These are phyloP conservation scores for Steromphala cineraria DNA, from an alignment of 2,888 invertebrate genomes.

Conservation along the genomic window DNA sequence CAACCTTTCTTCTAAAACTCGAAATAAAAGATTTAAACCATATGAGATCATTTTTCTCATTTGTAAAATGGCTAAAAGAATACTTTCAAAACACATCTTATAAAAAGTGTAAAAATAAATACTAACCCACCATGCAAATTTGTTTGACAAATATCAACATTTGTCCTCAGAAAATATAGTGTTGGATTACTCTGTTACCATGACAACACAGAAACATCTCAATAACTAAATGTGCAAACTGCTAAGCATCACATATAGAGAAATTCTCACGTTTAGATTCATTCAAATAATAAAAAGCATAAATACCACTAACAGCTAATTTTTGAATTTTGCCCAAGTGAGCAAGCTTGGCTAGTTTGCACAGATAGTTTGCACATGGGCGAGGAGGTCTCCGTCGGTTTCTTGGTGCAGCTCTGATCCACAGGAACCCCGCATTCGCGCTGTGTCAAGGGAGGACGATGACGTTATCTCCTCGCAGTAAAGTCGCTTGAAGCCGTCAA, in stretches of 20 bases:
- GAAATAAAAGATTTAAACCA: not conserved
- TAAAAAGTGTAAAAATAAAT: not conserved
- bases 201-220: not conserved
- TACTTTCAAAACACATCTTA: not conserved
- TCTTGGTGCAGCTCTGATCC: conserved; percentile 62
- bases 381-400: conserved; percentile 40
- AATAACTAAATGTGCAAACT: too few relatives aligned
- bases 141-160: not conserved
- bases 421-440: conserved; percentile 54
- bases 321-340: not conserved
- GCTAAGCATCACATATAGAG: not conserved
- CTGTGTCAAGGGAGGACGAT: conserved; percentile 25
- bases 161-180: not conserved
- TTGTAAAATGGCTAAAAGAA: not conserved
- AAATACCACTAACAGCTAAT: not conserved
- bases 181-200: not conserved
- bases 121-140: not conserved
- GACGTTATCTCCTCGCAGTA: conserved; percentile 60
- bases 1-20: not conserved
- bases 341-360: conserved; percentile 25
- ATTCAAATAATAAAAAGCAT: not conserved
- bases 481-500: conserved; percentile 72
- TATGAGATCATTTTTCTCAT: not conserved
- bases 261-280: not conserved
- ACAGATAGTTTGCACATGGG: conserved; percentile 35